Percentiles rank a stretch among this genome's conserved stretches.
phyloP scores from a whole-genome alignment of 1,140 invertebrate genomes.

The Augochlora pura region DNA sequence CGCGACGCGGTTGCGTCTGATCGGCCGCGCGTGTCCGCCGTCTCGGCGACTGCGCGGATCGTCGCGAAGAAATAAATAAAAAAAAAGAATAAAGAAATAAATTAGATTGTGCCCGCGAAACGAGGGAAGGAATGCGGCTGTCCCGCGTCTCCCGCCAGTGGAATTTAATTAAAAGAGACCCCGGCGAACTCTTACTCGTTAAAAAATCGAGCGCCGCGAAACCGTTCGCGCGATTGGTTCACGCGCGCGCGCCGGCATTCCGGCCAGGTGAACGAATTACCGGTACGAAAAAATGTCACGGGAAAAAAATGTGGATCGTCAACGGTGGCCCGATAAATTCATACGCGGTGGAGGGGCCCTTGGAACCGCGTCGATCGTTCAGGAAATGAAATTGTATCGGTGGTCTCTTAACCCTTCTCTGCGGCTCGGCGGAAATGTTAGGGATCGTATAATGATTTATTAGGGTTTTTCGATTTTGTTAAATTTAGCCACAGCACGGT shows the following conservation, averaged over 20 bases:
- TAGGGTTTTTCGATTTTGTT: too few relatives aligned
- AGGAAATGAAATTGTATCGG: too few relatives aligned
- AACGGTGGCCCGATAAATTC: too few relatives aligned
- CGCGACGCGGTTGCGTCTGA: background rate
- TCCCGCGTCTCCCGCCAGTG: background rate
- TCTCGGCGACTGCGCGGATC: background rate
- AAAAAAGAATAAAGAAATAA: too few relatives aligned
- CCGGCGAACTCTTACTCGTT: slow-evolving; percentile 4
- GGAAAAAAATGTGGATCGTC: too few relatives aligned
- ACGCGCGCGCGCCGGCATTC: background rate
- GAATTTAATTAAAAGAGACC: slow-evolving; percentile 46
- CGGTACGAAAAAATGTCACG: background rate
- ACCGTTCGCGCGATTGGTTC: slow-evolving; percentile 18
- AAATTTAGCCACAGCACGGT: too few relatives aligned
- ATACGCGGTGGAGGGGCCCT: too few relatives aligned
- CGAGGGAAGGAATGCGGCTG: background rate
- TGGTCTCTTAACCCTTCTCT: too few relatives aligned
- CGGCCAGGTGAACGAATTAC: too few relatives aligned
- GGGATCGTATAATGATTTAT: too few relatives aligned
- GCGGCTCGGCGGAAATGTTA: too few relatives aligned
- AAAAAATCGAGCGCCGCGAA: background rate
- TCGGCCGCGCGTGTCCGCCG: background rate
- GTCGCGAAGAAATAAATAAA: background rate
- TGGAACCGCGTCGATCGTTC: too few relatives aligned
- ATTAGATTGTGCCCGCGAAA: background rate